These are phyloP conservation scores for Phenganax marumi DNA, from an alignment of 92 coral and sea anemone species.

Conservation along the genomic window DNA sequence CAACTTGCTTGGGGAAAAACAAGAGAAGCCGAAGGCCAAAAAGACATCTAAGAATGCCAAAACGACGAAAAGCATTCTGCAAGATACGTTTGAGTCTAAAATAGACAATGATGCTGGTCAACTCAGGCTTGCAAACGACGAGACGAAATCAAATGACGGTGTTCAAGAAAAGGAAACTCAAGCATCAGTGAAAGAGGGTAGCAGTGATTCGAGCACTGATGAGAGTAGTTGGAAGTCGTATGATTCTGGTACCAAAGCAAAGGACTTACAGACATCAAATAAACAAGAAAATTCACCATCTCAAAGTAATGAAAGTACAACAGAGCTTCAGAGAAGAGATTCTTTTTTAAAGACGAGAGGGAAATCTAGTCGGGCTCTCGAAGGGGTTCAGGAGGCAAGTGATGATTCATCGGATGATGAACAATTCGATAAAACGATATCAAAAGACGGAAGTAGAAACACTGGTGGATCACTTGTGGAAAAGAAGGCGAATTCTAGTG, in stretches of 20 bases:
- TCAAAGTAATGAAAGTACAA: background rate
- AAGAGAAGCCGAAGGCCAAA: background rate
- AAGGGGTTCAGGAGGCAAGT: background rate
- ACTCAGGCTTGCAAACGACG: background rate
- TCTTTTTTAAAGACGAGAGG: background rate
- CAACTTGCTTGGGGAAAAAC: background rate
- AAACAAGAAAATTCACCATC: background rate
- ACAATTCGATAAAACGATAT: background rate
- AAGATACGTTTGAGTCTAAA: background rate
- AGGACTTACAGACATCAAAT: background rate
- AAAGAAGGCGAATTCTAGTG: background rate
- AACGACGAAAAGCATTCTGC: background rate
- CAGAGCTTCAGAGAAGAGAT: background rate
- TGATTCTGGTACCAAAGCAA: background rate
- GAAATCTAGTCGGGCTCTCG: background rate
- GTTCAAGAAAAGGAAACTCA: background rate
- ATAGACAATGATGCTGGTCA: background rate
- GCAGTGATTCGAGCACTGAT: conserved; percentile 1
- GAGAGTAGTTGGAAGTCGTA: conserved; percentile 22
- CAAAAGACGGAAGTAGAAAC: background rate
- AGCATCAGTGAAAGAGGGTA: background rate
- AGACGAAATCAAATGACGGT: background rate
- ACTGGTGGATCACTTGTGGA: background rate
- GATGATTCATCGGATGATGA: background rate
- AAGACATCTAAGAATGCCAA: background rate